Percentiles rank a stretch among this genome's conserved stretches.
These are phyloP conservation scores for Neomonachus schauinslandi DNA, from an alignment of 2,113 vertebrate species.

Conservation along the genomic window DNA sequence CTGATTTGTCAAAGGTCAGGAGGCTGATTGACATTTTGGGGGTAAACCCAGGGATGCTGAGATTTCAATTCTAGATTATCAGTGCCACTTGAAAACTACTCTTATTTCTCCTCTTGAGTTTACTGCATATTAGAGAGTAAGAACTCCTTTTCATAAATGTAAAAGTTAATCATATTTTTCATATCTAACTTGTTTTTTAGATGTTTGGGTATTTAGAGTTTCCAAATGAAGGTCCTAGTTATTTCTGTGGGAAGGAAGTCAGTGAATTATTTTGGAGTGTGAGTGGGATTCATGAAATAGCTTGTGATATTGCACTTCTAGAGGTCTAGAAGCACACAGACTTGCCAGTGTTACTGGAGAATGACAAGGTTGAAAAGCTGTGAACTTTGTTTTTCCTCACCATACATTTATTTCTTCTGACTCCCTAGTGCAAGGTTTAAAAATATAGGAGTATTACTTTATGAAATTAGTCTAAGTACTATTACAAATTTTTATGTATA, in stretches of 20 bases:
- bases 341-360: background rate
- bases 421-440: background rate
- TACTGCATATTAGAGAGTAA: background rate
- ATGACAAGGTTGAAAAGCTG: background rate
- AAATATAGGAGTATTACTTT: background rate
- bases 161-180: constrained; percentile 28
- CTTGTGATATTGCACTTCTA: background rate
- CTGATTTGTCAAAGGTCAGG: background rate
- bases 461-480: background rate
- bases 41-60: background rate
- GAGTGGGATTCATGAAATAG: constrained; percentile 1
- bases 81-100: constrained; percentile 1
- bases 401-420: background rate
- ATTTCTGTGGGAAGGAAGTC: constrained; percentile 42
- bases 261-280: constrained; percentile 32
- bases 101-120: background rate
- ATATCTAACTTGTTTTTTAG: background rate
- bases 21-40: background rate
- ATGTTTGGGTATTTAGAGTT: background rate
- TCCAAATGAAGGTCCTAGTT: constrained; percentile 10
- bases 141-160: constrained; percentile 18
- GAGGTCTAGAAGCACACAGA: background rate
- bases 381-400: constrained; percentile 8
- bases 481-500: background rate
- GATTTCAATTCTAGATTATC: background rate